Percentiles rank a stretch among this genome's conserved stretches.
Evolutionary conservation across 2,797 vertebrate genomes (phyloP).

Genomic region (Gallinago stenura): DNA sequence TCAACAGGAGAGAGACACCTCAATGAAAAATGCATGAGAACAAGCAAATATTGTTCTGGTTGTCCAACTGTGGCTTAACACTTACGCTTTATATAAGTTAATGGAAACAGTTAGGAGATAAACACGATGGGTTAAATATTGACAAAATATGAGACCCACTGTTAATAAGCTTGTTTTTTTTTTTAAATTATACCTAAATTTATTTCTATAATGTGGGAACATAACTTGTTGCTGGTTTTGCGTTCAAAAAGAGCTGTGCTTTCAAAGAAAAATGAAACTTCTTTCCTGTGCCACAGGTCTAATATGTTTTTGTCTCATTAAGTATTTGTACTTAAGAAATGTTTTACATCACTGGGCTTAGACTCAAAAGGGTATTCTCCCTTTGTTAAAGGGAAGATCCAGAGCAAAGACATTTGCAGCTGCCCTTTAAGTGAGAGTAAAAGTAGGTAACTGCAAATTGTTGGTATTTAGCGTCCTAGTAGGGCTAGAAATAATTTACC

Average conservation of each 20-base stretch:
- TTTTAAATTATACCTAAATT: neutral
- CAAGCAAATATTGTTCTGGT: slow-evolving; percentile 26
- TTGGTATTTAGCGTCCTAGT: neutral
- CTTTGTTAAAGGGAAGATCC: neutral
- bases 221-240: neutral
- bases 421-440: neutral
- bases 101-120: neutral
- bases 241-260: neutral
- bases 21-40: slow-evolving; percentile 18
- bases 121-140: slow-evolving; percentile 16
- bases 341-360: neutral
- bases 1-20: neutral
- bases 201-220: neutral
- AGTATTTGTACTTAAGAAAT: neutral
- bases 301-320: neutral
- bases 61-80: neutral
- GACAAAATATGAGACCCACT: neutral
- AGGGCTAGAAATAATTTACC: neutral
- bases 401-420: neutral
- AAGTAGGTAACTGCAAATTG: neutral
- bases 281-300: neutral
- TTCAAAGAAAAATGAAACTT: neutral
- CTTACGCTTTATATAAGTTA: neutral
- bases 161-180: neutral
- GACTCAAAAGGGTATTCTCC: neutral